Conservation (phyloP, 1,140 invertebrate genomes). For the Trypoxylus dichotomus region DNA sequence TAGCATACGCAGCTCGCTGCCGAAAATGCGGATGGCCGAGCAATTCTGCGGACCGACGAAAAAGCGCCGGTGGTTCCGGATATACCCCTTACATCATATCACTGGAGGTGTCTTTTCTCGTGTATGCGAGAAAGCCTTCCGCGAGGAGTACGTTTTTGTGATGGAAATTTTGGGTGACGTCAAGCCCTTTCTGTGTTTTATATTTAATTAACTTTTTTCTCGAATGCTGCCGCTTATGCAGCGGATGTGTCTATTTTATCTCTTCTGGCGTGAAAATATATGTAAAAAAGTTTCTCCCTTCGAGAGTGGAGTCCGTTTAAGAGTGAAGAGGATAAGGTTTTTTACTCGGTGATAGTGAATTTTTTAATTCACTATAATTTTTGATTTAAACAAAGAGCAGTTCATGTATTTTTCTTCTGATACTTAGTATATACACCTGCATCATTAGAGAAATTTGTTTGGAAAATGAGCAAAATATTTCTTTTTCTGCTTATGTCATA, state of each 20-base stretch:
- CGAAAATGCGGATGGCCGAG: neutral
- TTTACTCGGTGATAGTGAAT: neutral
- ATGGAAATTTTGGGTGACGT: neutral
- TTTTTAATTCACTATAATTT: neutral
- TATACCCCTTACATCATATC: neutral
- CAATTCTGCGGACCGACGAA: neutral
- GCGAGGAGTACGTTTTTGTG: neutral
- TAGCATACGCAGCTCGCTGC: neutral
- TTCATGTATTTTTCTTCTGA: neutral
- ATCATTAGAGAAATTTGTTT: no score
- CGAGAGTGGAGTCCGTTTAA: neutral
- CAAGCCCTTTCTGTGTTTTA: neutral
- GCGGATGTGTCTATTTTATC: neutral
- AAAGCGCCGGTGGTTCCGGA: neutral
- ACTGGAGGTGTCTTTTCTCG: neutral
- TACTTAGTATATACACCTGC: no score
- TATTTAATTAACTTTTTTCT: constrained; percentile 4
- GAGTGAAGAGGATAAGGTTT: neutral
- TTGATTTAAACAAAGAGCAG: neutral
- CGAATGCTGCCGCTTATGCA: neutral
- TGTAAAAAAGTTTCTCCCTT: neutral
- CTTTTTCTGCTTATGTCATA: no score
- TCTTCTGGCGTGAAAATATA: neutral
- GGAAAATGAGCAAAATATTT: no score
- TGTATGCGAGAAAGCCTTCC: neutral